These are phyloP conservation scores for Hypomesus transpacificus DNA, from an alignment of 2,113 vertebrate species.

Conservation along the genomic window DNA sequence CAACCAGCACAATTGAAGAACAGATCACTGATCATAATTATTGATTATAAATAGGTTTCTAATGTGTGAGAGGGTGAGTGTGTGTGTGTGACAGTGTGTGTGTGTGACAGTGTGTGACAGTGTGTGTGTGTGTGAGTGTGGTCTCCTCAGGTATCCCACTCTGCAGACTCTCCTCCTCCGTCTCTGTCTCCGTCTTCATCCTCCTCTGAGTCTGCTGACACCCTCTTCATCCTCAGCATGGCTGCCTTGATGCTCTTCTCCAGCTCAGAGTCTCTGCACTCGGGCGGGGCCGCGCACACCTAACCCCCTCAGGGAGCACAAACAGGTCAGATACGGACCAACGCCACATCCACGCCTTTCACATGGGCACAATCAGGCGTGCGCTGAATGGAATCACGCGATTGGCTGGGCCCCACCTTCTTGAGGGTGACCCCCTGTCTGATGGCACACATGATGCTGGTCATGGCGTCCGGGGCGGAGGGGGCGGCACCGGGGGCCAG, in stretches of 20 bases:
- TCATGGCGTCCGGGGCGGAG: constrained; percentile 57
- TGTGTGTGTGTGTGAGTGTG: neutral
- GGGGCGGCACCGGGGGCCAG: accelerated
- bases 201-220: constrained; percentile 86
- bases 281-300: constrained; percentile 11
- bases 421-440: constrained; percentile 85
- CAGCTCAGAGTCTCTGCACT: constrained; percentile 69
- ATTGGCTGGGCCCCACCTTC: constrained; percentile 69
- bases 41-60: neutral
- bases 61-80: too few relatives aligned
- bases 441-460: constrained; percentile 83
- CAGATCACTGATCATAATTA: neutral
- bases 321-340: too few relatives aligned
- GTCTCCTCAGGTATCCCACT: constrained; percentile 74
- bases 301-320: constrained; percentile 36
- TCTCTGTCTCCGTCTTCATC: constrained; percentile 72
- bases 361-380: constrained; percentile 3
- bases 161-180: constrained; percentile 54
- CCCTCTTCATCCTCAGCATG: constrained; percentile 92
- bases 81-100: too few relatives aligned
- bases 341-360: too few relatives aligned
- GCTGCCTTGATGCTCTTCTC: constrained; percentile 89
- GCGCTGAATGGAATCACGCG: neutral
- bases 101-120: neutral
- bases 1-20: neutral